Conservation (phyloP, 2,797 vertebrate genomes). For the Cossypha dichroa region DNA sequence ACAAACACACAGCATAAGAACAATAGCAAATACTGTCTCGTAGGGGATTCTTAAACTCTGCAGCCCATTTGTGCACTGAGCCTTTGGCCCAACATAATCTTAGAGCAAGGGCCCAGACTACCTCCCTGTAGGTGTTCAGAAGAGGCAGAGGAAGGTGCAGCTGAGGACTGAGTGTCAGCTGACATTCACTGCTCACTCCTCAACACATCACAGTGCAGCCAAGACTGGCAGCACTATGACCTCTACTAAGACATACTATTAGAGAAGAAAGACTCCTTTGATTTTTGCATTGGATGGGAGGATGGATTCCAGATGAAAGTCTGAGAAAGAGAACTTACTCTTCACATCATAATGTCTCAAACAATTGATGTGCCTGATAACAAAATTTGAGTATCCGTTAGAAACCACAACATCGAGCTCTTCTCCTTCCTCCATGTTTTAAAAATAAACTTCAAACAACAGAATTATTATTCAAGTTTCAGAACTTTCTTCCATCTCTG, state of each 20-base stretch:
- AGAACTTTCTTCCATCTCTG: neutral
- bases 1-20: neutral
- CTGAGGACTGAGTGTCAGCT: neutral
- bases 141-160: neutral
- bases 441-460: slow-evolving; percentile 30
- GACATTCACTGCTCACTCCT: neutral
- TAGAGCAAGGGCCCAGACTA: neutral
- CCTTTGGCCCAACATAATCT: neutral
- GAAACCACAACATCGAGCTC: neutral
- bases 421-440: slow-evolving; percentile 6
- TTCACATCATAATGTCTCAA: neutral
- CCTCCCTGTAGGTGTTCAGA: neutral
- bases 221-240: neutral
- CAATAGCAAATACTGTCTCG: neutral
- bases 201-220: neutral
- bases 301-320: neutral
- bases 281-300: neutral
- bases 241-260: neutral
- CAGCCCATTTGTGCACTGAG: neutral
- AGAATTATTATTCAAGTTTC: neutral
- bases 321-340: neutral
- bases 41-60: neutral
- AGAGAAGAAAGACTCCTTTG: neutral
- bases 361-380: neutral
- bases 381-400: neutral